Evolutionary conservation across 2,888 invertebrate genomes (phyloP), one percentile per base, ranked within the genome.

Genomic region (Lampropteryx suffumata): DNA sequence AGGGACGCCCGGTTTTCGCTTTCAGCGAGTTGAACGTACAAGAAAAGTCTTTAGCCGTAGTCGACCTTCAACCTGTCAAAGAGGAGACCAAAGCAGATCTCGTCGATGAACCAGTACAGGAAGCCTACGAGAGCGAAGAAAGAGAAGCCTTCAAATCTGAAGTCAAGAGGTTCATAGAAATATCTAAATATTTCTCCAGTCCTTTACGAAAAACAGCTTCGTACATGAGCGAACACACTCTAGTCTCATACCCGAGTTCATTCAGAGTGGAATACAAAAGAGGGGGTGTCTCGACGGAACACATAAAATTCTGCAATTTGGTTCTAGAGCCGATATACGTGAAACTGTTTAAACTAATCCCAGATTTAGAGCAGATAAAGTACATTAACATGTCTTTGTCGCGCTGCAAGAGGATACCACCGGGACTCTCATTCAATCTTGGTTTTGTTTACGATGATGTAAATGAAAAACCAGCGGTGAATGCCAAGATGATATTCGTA

Each of bases 111-210:
- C 12, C 36, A 3, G 28, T 43, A 9, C 69, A 62, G 12, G 69
- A 73, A 8, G 59, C 57, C 7, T 43, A 44, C 12, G 57, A 51
- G 6, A 42, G 27, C 34, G 64, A 66, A 10, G 45, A 58, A 1
- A 67, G 40, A 26, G 73, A 79, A 8, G 65, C 65, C 0, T 81
- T 78, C 41, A 77, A 82, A 56, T 73, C 73, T 0, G 79, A 87
- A 72, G 73, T 82, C 1, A 72, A 82, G 59, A 69, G 81, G 45
- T 88, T 89, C 51, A 79, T 89, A 32, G 85, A 88, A 67, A 85
- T 89, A 50, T 85, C 88, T 0, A 84, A 87, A 55, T 84, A 85
- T 51, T 89, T 87, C 55, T 84, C 87, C 0, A 85, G 82, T 46
- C 87, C 87, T 1, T 58, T 87, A 2, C 71, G 75, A 2, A 87